Percentiles rank a stretch among this genome's conserved stretches.
These are phyloP conservation scores for Magallana gigas DNA, from an alignment of 1,140 invertebrate genomes.

Conservation along the genomic window DNA sequence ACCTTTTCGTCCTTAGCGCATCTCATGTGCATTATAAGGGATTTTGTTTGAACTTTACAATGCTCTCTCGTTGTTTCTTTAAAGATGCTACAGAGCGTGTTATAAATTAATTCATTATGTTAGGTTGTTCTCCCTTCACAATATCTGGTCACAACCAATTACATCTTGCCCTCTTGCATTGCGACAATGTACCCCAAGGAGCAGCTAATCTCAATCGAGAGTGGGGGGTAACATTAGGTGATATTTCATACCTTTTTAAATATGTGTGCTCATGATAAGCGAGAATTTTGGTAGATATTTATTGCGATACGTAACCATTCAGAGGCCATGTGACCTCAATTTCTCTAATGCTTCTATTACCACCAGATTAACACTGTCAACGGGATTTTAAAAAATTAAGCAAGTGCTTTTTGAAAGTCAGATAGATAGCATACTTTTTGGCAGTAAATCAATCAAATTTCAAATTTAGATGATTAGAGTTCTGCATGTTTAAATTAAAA, in stretches of 20 bases:
- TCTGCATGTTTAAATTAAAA: too few species aligned
- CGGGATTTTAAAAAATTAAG: neutral
- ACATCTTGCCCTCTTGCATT: too few species aligned
- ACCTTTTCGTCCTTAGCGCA: too few species aligned
- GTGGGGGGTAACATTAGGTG: neutral
- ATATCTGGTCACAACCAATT: too few species aligned
- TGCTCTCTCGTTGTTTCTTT: too few species aligned
- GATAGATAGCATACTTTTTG: neutral
- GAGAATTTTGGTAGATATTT: neutral
- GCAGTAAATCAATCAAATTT: slow-evolving; percentile 20
- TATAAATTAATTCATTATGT: too few species aligned
- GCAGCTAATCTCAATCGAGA: too few species aligned
- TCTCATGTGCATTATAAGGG: too few species aligned
- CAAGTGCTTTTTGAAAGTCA: neutral
- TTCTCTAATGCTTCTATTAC: neutral
- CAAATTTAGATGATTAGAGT: neutral
- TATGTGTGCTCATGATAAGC: neutral
- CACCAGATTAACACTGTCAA: neutral
- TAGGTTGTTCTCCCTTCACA: too few species aligned
- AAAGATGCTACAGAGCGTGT: too few species aligned
- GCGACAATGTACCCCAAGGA: too few species aligned
- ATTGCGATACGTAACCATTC: neutral
- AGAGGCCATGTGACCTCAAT: neutral
- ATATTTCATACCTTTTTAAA: neutral
- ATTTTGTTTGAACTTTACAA: too few species aligned